Base-by-base conservation (phyloP, 2,888 invertebrate species). In the Hyles lineata region DNA sequence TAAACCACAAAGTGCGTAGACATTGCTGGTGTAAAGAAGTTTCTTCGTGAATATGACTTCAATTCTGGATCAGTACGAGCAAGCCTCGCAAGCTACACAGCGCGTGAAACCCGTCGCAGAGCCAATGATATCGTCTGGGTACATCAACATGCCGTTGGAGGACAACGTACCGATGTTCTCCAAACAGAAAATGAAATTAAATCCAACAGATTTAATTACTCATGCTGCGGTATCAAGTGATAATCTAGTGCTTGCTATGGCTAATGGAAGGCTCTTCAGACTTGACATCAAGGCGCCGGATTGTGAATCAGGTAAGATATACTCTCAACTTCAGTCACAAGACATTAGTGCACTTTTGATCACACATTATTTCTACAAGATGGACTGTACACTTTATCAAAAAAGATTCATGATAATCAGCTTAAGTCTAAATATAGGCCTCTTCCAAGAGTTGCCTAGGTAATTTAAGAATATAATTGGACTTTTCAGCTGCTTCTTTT, bases 111-210 rank as follows among this genome's bases (percentile, higher is more conserved):
- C 89, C 50, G 85, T 86, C n/a, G 76, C 89, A 0, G 93, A 92
- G 75, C 89, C 93, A 19, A 92, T 94, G 90, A 92, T 95, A 7
- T 94, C 92, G 9, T 95, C 95, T 2, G 95, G 95, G 2, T 95
- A 95, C 77, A 94, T 95, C 63, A 95, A 90, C 74, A 93, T 95
- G 91, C 92, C 94, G 72, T 85, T 96, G 25, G 96, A 96, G 82
- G 96, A 97, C 81, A 98, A 98, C 78, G 95, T 96, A 23, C 98
- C 98, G 11, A 98, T 99, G 89, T 98, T 99, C 89, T 96, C 96
- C 52, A 98, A 97, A 88, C 96, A 97, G 78, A 97, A 96, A 89
- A 97, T 98, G 90, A 96, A 97, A 81, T 96, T 98, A 78, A 96
- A 96, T 75, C 97, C 98, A 1, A 96, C 97, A 0, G 97, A 97